Conservation (phyloP, 2,888 invertebrate species). For the Sphaerophoria rueppellii region DNA sequence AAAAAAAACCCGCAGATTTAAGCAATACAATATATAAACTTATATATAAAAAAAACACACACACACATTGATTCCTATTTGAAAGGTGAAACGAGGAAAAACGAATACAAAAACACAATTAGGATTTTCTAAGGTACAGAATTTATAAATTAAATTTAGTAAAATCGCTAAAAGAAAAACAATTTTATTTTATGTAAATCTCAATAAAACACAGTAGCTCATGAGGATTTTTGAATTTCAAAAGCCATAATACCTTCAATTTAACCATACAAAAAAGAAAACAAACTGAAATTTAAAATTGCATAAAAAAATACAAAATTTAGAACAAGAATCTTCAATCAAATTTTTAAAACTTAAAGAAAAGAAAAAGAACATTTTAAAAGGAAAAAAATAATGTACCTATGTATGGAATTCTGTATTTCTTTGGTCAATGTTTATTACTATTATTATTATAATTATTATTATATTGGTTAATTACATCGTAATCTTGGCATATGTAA, state of each 20-base stretch:
- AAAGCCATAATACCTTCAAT: slow-evolving; percentile 51
- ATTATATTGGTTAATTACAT: slow-evolving; percentile 38
- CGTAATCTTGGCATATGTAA: slow-evolving; percentile 40
- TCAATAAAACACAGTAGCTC: slow-evolving; percentile 18
- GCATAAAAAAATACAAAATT: slow-evolving; percentile 5
- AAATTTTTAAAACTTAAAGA: slow-evolving; percentile 4
- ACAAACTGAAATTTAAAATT: slow-evolving; percentile 24
- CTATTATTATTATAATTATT: slow-evolving; percentile 38
- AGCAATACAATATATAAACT: slow-evolving; percentile 13
- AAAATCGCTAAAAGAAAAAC: slow-evolving; percentile 34
- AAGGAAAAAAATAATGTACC: slow-evolving; percentile 21
- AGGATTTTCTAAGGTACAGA: slow-evolving; percentile 23
- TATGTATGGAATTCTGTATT: slow-evolving; percentile 59
- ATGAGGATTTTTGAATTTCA: slow-evolving; percentile 37
- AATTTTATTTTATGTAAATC: slow-evolving; percentile 33
- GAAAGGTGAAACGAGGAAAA: slow-evolving; percentile 46
- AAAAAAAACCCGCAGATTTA: slow-evolving; percentile 13
- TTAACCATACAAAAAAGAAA: slow-evolving; percentile 2
- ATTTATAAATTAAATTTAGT: slow-evolving; percentile 4
- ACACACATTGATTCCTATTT: slow-evolving; percentile 58
- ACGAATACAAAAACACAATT: background rate
- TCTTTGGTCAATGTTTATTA: slow-evolving; percentile 53
- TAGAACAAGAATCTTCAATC: slow-evolving; percentile 45
- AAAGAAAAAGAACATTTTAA: slow-evolving; percentile 19
- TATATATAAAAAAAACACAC: background rate